Conservation (phyloP, 2,888 invertebrate species). For the Agrotis segetum region DNA sequence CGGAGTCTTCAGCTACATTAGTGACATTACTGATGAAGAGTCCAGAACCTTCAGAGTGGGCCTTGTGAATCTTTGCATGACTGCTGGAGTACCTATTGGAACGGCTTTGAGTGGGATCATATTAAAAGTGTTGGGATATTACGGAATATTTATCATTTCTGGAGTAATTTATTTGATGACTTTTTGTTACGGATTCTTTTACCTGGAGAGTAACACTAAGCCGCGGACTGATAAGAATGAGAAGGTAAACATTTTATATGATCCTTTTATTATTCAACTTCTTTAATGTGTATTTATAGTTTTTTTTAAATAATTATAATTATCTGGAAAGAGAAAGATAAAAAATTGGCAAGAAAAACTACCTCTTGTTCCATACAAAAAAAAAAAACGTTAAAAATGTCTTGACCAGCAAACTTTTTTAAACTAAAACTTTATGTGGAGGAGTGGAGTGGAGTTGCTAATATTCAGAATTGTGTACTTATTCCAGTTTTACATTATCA, state of each 20-base stretch:
- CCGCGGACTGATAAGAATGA: conserved; percentile 68
- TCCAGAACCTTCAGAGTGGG: conserved; percentile 91
- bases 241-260: conserved; percentile 70
- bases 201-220: conserved; percentile 81
- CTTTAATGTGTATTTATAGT: background rate
- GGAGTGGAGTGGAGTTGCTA: no score
- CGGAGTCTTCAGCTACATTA: conserved; percentile 92
- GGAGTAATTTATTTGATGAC: conserved; percentile 82
- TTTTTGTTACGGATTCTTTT: conserved; percentile 80
- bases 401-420: no score
- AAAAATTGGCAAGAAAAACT: background rate
- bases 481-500: no score
- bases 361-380: background rate
- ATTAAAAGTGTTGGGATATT: conserved; percentile 82
- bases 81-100: conserved; percentile 90
- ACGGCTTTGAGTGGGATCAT: conserved; percentile 90
- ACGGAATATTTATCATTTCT: conserved; percentile 83
- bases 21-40: conserved; percentile 90
- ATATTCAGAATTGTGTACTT: no score
- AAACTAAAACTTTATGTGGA: no score
- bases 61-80: conserved; percentile 91
- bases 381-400: background rate
- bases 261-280: background rate
- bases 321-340: background rate
- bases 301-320: no score